Percentiles rank a stretch among this genome's conserved stretches.
These are phyloP conservation scores for Aegotheles bennettii DNA, from an alignment of 2,113 vertebrate genomes.

Conservation along the genomic window DNA sequence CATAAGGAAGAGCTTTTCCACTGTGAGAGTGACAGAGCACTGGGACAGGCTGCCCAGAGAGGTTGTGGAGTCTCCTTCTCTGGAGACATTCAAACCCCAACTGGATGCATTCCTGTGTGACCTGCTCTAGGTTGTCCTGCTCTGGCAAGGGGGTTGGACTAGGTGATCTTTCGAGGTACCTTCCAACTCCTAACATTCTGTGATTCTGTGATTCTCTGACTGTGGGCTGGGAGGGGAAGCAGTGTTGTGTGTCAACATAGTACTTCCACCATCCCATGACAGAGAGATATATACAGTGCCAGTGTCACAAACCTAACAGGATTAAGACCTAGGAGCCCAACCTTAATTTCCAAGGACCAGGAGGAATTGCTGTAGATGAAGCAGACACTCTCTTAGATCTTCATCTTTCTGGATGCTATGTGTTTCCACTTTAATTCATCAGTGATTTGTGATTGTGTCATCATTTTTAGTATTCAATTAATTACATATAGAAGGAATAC, in stretches of 20 bases:
- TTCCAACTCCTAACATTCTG: no score
- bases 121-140: no score
- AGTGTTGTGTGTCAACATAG: background rate
- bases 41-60: no score
- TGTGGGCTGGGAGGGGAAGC: background rate
- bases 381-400: background rate
- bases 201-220: no score
- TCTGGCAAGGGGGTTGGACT: no score
- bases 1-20: no score
- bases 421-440: background rate
- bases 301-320: background rate
- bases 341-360: background rate
- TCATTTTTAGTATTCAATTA: background rate
- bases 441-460: background rate
- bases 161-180: no score
- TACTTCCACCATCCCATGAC: background rate
- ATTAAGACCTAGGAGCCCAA: background rate
- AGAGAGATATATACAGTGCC: background rate
- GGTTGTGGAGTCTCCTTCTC: no score
- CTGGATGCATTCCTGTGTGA: no score
- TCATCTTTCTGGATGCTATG: background rate
- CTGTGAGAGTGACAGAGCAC: no score
- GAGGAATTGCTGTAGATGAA: background rate
- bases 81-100: no score
- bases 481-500: background rate